Percentiles rank a stretch among this genome's conserved stretches.
Evolutionary conservation across 2,797 vertebrate species (phyloP).

Genomic region (Picus viridis): DNA sequence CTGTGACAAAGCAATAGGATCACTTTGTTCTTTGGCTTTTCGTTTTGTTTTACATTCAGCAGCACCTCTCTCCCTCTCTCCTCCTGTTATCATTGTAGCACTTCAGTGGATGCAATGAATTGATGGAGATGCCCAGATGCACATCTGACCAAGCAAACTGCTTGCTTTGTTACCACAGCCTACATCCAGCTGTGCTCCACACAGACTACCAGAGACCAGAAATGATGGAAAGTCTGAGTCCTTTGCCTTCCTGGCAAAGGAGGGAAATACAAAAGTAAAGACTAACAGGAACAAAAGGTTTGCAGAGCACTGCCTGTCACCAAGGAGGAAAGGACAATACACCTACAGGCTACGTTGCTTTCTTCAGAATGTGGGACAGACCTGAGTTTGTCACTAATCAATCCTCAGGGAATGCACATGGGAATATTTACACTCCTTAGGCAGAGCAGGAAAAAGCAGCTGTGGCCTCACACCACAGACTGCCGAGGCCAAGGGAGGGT

Average conservation of each 20-base stretch:
- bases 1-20: background rate
- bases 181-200: rapidly evolving
- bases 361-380: background rate
- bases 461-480: background rate
- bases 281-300: background rate
- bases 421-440: background rate
- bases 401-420: background rate
- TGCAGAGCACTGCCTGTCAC: background rate
- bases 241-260: background rate
- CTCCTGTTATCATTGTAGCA: background rate
- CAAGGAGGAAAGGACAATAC: background rate
- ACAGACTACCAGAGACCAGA: background rate
- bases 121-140: rapidly evolving
- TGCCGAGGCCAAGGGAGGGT: background rate
- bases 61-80: background rate
- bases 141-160: background rate
- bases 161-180: background rate
- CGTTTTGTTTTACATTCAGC: background rate
- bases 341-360: background rate
- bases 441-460: background rate
- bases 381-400: background rate
- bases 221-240: background rate
- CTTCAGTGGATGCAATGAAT: background rate
- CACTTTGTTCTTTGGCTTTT: background rate
- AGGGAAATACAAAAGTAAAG: background rate